phyloP scores from a whole-genome alignment of 2,888 invertebrate genomes.

The Synergus gifuensis region DNA sequence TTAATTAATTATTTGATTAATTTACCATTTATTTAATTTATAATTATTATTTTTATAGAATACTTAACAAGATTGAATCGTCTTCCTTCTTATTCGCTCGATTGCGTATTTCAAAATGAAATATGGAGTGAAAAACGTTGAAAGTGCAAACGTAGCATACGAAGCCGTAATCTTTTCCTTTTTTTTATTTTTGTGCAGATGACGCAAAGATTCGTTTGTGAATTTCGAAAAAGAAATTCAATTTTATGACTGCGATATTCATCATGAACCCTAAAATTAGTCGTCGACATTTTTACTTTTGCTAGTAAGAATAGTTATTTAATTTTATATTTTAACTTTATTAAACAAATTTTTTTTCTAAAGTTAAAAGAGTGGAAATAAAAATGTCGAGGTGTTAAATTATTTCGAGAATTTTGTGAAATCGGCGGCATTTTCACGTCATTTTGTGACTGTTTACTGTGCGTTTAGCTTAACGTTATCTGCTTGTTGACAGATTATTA shows the following conservation, averaged over 20 bases:
- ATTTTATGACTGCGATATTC: neutral
- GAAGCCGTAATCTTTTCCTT: slow-evolving; percentile 29
- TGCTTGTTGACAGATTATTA: slow-evolving; percentile 22
- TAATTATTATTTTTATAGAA: neutral
- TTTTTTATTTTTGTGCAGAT: slow-evolving; percentile 30
- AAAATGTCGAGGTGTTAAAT: slow-evolving; percentile 6
- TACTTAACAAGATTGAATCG: slow-evolving; percentile 19
- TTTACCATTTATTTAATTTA: neutral
- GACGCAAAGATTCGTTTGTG: slow-evolving; percentile 12
- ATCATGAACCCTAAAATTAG: neutral
- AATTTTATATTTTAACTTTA: neutral
- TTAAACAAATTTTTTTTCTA: neutral
- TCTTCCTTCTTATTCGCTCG: neutral
- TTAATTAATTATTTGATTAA: neutral
- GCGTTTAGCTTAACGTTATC: slow-evolving; percentile 37
- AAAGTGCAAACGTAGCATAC: slow-evolving; percentile 16
- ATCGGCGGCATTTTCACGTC: slow-evolving; percentile 9
- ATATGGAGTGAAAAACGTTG: neutral
- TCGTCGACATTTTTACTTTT: neutral
- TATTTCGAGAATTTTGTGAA: neutral
- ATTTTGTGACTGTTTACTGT: slow-evolving; percentile 34
- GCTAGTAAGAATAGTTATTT: neutral
- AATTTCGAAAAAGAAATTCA: neutral
- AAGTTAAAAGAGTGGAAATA: neutral
- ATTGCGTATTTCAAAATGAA: neutral